Evolutionary conservation across 2,797 vertebrate genomes (phyloP).

Genomic region (Vipera latastei): DNA sequence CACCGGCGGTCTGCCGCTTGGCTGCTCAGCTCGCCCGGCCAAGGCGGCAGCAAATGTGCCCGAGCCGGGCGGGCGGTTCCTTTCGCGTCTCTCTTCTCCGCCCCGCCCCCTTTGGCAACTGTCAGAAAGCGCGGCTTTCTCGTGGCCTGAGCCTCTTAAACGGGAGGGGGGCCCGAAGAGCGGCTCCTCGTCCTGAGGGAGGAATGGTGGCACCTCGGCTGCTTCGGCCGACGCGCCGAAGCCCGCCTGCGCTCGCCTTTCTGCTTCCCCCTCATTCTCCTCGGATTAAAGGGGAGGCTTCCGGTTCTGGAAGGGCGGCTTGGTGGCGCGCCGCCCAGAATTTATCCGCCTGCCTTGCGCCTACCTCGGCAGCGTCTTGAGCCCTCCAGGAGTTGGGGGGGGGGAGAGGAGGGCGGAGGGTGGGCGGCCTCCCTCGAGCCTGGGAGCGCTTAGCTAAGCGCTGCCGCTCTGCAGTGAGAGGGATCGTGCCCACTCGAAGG

Average conservation of each 20-base stretch:
- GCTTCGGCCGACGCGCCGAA: not conserved
- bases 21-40: not conserved
- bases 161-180: not conserved
- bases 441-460: too few relatives aligned
- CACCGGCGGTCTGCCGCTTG: not conserved
- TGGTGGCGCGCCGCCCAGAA: not conserved
- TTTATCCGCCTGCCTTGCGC: not conserved
- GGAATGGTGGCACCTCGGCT: not conserved
- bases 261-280: not conserved
- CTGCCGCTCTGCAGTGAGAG: not conserved
- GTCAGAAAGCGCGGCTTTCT: not conserved
- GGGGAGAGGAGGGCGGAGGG: too few relatives aligned
- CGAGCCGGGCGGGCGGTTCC: not conserved
- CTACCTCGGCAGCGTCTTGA: not conserved
- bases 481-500: not conserved
- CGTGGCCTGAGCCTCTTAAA: not conserved
- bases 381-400: not conserved
- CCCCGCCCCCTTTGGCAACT: constrained; percentile 29
- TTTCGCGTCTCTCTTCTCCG: constrained; percentile 23
- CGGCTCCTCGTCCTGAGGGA: not conserved
- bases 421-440: not conserved
- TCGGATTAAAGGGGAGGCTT: constrained; percentile 16
- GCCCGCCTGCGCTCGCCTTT: not conserved
- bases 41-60: not conserved
- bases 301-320: not conserved